phyloP scores from a whole-genome alignment of 2,113 vertebrate genomes.

The Stictonetta naevosa region DNA sequence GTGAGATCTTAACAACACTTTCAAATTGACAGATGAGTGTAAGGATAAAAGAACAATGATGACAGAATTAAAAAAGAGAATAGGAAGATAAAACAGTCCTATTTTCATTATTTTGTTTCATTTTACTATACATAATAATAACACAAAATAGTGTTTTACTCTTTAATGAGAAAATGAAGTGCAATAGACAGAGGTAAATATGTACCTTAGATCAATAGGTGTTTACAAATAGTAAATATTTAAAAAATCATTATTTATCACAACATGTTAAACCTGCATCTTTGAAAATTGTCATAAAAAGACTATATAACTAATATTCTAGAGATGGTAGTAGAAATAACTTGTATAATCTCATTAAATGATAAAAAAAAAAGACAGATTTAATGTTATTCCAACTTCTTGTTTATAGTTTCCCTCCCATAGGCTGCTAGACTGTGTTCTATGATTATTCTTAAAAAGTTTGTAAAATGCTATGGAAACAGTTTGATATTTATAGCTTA shows the following conservation, averaged over 20 bases:
- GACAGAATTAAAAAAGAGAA: background rate
- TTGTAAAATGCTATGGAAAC: constrained; percentile 22
- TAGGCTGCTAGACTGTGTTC: background rate
- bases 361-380: background rate
- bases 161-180: background rate
- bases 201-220: background rate
- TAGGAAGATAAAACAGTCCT: background rate
- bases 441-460: background rate
- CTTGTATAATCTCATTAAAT: background rate
- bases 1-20: background rate
- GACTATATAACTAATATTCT: background rate
- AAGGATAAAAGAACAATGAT: background rate
- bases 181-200: background rate
- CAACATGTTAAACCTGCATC: background rate
- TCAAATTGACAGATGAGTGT: background rate
- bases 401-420: background rate
- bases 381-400: background rate
- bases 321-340: background rate
- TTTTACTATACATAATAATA: background rate
- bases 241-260: background rate
- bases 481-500: constrained; percentile 13
- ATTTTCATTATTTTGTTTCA: background rate
- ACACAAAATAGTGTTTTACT: background rate
- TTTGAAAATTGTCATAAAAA: background rate
- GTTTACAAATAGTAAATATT: background rate